phyloP scores from a whole-genome alignment of 2,113 vertebrate genomes.

The Corythornis cristatus region DNA sequence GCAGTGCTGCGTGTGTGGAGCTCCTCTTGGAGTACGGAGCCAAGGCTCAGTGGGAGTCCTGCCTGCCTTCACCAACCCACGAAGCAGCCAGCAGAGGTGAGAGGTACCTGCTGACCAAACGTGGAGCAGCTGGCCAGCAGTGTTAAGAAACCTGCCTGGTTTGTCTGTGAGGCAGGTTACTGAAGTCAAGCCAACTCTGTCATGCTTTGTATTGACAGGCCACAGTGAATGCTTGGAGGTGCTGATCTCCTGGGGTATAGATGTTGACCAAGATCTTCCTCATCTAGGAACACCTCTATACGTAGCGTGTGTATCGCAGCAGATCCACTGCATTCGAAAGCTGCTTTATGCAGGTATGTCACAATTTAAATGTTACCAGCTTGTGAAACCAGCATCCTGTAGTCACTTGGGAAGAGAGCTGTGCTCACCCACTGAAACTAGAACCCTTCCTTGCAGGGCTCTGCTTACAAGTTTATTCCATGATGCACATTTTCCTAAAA shows the following conservation, averaged over 20 bases:
- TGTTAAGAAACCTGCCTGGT: neutral
- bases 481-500: neutral
- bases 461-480: neutral
- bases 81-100: constrained; percentile 92
- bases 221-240: constrained; percentile 89
- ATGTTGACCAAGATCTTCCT: constrained; percentile 92
- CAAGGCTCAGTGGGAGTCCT: constrained; percentile 84
- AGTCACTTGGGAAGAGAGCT: neutral
- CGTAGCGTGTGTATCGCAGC: constrained; percentile 86
- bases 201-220: constrained; percentile 75
- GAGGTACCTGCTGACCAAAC: neutral
- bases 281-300: constrained; percentile 93
- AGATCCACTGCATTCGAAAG: constrained; percentile 87
- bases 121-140: neutral
- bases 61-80: constrained; percentile 88
- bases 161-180: neutral
- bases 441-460: neutral
- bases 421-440: neutral
- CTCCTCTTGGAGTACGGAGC: constrained; percentile 91
- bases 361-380: neutral
- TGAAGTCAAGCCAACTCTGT: neutral
- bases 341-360: constrained; percentile 90
- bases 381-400: neutral
- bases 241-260: constrained; percentile 90
- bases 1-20: constrained; percentile 86